These are phyloP conservation scores for Zonitis immaculata DNA, from an alignment of 2,888 invertebrate genomes.

Conservation along the genomic window DNA sequence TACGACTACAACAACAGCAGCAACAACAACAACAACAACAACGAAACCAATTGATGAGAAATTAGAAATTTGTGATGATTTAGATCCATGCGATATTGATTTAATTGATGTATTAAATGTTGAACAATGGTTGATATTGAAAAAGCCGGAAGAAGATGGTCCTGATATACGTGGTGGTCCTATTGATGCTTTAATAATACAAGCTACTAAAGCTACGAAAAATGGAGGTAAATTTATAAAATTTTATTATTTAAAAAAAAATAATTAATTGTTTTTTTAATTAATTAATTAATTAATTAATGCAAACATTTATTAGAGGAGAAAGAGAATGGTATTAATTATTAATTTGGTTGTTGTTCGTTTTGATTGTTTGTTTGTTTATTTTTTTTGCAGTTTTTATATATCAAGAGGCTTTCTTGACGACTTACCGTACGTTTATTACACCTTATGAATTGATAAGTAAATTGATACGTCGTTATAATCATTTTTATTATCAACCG, in stretches of 20 bases:
- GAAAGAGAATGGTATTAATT: slow-evolving; percentile 42
- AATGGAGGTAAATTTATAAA: slow-evolving; percentile 54
- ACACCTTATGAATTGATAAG: slow-evolving; percentile 79
- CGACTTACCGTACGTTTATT: slow-evolving; percentile 95
- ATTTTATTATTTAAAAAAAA: not conserved
- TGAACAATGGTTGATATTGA: slow-evolving; percentile 70
- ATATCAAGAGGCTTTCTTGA: slow-evolving; percentile 97
- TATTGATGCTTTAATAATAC: slow-evolving; percentile 90
- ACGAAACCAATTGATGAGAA: slow-evolving; percentile 6
- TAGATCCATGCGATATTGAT: slow-evolving; percentile 48
- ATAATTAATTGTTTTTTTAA: not conserved
- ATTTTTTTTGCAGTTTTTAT: slow-evolving; percentile 66
- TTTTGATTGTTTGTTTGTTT: slow-evolving; percentile 10
- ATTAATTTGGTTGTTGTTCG: not conserved
- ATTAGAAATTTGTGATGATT: slow-evolving; percentile 24
- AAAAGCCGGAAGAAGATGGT: slow-evolving; percentile 77
- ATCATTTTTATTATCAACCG: slow-evolving; percentile 67
- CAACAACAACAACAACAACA: slow-evolving; percentile 9
- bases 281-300: slow-evolving; percentile 5
- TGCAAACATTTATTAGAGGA: no score
- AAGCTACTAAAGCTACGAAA: slow-evolving; percentile 93
- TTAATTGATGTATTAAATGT: slow-evolving; percentile 79
- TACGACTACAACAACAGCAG: not conserved
- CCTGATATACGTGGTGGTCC: slow-evolving; percentile 91
- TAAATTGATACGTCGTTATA: slow-evolving; percentile 76